Percentiles rank a stretch among this genome's conserved stretches.
These are phyloP conservation scores for Oscarella lobularis DNA, from an alignment of 37 sponge, comb jelly and placozoan species.

Conservation along the genomic window DNA sequence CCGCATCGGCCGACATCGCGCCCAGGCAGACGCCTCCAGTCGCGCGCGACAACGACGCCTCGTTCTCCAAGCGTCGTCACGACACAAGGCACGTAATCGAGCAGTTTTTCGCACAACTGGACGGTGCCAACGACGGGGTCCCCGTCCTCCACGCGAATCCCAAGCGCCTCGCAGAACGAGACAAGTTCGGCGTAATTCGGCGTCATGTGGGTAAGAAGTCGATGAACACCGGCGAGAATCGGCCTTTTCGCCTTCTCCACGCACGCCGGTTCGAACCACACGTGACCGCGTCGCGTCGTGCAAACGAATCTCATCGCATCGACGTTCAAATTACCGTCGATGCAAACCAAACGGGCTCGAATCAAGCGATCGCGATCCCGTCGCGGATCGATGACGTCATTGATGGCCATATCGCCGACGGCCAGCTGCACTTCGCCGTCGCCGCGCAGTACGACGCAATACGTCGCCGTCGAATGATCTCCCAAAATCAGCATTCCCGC, in stretches of 20 bases:
- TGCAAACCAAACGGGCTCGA: constrained; percentile 29
- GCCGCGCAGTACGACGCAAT: constrained; percentile 51
- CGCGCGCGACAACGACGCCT: constrained; percentile 36
- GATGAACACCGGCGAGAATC: constrained; percentile 8
- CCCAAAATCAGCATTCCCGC: constrained; percentile 16
- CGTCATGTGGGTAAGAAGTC: constrained; percentile 18
- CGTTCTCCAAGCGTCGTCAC: constrained; percentile 64
- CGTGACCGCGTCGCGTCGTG: not conserved
- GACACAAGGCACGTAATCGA: constrained; percentile 31
- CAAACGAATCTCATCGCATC: constrained; percentile 29
- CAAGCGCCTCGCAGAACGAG: constrained; percentile 23
- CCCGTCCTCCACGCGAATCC: not conserved
- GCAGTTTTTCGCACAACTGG: constrained; percentile 15
- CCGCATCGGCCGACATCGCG: constrained; percentile 24
- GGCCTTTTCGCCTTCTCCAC: constrained; percentile 31
- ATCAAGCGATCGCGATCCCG: constrained; percentile 15
- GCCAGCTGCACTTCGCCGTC: constrained; percentile 52
- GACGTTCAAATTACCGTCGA: constrained; percentile 47
- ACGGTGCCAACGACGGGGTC: not conserved
- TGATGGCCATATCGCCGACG: constrained; percentile 64
- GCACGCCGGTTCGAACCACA: constrained; percentile 75
- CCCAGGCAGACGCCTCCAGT: no score
- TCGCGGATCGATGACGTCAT: constrained; percentile 22
- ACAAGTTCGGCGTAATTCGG: constrained; percentile 65
- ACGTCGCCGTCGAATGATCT: constrained; percentile 43